Evolutionary conservation across 2,113 vertebrate genomes (phyloP).

Genomic region (Leucoraja erinaceus): DNA sequence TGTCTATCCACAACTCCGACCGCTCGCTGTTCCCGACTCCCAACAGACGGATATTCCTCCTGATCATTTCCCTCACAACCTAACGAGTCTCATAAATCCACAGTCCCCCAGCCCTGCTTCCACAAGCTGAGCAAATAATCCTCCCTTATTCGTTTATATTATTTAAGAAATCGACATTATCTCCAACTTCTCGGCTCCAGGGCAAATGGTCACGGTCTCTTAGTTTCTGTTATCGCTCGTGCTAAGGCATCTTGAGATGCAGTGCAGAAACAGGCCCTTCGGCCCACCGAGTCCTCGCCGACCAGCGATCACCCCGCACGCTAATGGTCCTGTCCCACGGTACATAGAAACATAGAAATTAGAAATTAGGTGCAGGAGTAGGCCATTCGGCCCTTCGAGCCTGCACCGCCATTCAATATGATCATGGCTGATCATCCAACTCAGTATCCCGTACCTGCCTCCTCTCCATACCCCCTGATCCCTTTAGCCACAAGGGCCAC

Average conservation of each 20-base stretch:
- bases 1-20: background rate
- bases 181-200: background rate
- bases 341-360: too few species aligned
- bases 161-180: background rate
- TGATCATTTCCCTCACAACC: background rate
- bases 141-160: background rate
- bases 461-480: too few species aligned
- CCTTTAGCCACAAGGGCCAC: too few species aligned
- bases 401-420: too few species aligned
- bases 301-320: too few species aligned
- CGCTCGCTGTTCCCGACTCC: background rate
- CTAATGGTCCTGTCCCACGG: too few species aligned
- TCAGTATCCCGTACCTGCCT: too few species aligned
- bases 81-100: background rate
- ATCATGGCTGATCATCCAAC: too few species aligned
- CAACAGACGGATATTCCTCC: background rate
- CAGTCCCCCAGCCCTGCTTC: background rate
- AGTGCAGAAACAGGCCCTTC: too few species aligned
- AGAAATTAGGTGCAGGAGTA: too few species aligned
- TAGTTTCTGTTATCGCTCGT: background rate
- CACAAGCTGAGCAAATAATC: background rate
- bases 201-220: background rate
- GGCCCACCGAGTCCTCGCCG: too few species aligned
- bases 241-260: background rate
- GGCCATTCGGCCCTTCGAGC: too few species aligned